Evolutionary conservation across 2,888 invertebrate species (phyloP).

Genomic region (Amphipoea lucens): DNA sequence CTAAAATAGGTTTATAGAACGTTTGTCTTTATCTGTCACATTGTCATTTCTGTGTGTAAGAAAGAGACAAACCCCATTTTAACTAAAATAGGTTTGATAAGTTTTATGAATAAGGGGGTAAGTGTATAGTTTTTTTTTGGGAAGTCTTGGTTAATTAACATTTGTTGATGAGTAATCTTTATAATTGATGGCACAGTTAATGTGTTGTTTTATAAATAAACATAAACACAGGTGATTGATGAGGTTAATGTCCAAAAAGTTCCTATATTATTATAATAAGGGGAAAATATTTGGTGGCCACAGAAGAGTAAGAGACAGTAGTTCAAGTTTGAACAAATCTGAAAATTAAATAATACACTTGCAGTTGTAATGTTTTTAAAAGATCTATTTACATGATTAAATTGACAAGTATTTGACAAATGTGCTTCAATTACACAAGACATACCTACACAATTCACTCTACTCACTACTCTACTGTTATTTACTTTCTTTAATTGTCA

Average conservation of each 20-base stretch:
- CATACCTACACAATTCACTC: too few relatives aligned
- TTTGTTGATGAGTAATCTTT: constrained; percentile 39
- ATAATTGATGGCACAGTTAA: constrained; percentile 47
- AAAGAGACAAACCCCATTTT: too few relatives aligned
- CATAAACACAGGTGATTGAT: constrained; percentile 48
- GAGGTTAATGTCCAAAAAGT: constrained; percentile 46
- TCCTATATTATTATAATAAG: constrained; percentile 7
- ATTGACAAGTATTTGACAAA: too few relatives aligned
- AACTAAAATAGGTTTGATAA: too few relatives aligned
- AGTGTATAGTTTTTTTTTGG: neutral
- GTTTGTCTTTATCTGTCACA: too few relatives aligned
- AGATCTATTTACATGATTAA: neutral
- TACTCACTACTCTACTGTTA: too few relatives aligned
- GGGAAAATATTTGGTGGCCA: constrained; percentile 4
- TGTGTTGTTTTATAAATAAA: constrained; percentile 36
- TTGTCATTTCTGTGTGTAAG: too few relatives aligned
- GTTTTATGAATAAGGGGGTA: too few relatives aligned
- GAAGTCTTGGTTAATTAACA: constrained; percentile 22
- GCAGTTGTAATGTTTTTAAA: too few relatives aligned
- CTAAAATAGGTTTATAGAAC: too few relatives aligned
- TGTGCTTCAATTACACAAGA: neutral
- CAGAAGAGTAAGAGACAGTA: neutral
- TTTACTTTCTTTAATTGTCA: too few relatives aligned
- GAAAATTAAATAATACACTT: neutral
- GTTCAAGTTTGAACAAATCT: constrained; percentile 4